Percentiles rank a stretch among this genome's conserved stretches.
phyloP scores from a whole-genome alignment of 2,888 invertebrate species.

The Deilephila porcellus region DNA sequence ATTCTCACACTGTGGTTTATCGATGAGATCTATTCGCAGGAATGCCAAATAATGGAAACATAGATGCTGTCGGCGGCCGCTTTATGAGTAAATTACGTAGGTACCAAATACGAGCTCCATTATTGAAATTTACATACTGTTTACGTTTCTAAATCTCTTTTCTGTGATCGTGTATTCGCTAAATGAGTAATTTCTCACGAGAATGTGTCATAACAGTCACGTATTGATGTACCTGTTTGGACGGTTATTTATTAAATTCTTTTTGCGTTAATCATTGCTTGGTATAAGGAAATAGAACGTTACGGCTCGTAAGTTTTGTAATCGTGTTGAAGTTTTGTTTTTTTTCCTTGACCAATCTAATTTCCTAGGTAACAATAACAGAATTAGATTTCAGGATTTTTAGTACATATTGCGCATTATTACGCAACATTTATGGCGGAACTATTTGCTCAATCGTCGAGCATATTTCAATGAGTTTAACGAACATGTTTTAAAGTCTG shows the following conservation, averaged over 20 bases:
- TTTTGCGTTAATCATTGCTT: slow-evolving; percentile 28
- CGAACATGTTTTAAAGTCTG: background rate
- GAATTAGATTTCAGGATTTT: background rate
- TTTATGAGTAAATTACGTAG: slow-evolving; percentile 24
- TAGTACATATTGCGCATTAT: background rate
- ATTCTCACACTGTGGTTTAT: background rate
- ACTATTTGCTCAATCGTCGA: background rate
- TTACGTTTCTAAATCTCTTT: slow-evolving; percentile 26
- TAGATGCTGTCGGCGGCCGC: slow-evolving; percentile 23
- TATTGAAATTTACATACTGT: slow-evolving; percentile 30
- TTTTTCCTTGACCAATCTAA: too few relatives aligned
- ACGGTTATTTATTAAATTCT: slow-evolving; percentile 25
- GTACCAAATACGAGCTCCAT: slow-evolving; percentile 21
- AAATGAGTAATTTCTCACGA: slow-evolving; percentile 29
- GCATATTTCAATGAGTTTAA: background rate
- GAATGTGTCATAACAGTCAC: slow-evolving; percentile 28
- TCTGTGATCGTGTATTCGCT: slow-evolving; percentile 9
- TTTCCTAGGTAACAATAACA: too few relatives aligned
- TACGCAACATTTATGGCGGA: background rate
- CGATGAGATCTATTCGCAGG: background rate
- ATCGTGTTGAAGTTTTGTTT: too few relatives aligned
- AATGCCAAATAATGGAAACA: background rate
- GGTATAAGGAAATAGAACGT: slow-evolving; percentile 13
- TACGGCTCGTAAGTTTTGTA: background rate
- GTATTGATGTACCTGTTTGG: slow-evolving; percentile 20